phyloP scores from a whole-genome alignment of 2,797 vertebrate species.

The Esox lucius region DNA sequence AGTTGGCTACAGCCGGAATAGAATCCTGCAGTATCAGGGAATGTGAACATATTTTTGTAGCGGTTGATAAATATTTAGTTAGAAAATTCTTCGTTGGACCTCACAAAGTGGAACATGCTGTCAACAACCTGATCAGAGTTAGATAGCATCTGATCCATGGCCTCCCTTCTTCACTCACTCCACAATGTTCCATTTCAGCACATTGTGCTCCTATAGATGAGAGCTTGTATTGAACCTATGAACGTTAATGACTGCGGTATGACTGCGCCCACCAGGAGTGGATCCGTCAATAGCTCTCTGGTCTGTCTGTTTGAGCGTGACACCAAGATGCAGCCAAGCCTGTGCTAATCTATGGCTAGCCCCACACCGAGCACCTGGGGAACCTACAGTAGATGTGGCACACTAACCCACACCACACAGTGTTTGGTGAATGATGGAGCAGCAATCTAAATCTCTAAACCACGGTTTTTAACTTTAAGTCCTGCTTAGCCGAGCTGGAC shows the following conservation, averaged over 20 bases:
- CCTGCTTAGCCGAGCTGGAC: slow-evolving; percentile 41
- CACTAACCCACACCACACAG: neutral
- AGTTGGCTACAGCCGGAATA: too few species aligned
- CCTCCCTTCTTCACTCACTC: slow-evolving; percentile 26
- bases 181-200: slow-evolving; percentile 53
- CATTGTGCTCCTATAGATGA: slow-evolving; percentile 63
- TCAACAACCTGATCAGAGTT: too few species aligned
- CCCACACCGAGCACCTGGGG: slow-evolving; percentile 21
- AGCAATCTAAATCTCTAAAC: slow-evolving; percentile 49
- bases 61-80: too few species aligned
- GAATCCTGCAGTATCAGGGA: too few species aligned
- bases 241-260: slow-evolving; percentile 21
- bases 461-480: slow-evolving; percentile 43
- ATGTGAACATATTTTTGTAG: too few species aligned
- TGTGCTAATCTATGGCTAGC: slow-evolving; percentile 49
- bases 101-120: too few species aligned
- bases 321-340: slow-evolving; percentile 40
- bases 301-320: slow-evolving; percentile 47
- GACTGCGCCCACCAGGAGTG: slow-evolving; percentile 11
- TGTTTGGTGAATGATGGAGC: neutral
- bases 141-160: slow-evolving; percentile 15
- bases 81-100: too few species aligned
- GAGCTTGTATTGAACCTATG: slow-evolving; percentile 48
- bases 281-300: slow-evolving; percentile 31
- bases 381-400: slow-evolving; percentile 1